Evolutionary conservation across 2,888 invertebrate species (phyloP).

Genomic region (Monochamus alternatus): DNA sequence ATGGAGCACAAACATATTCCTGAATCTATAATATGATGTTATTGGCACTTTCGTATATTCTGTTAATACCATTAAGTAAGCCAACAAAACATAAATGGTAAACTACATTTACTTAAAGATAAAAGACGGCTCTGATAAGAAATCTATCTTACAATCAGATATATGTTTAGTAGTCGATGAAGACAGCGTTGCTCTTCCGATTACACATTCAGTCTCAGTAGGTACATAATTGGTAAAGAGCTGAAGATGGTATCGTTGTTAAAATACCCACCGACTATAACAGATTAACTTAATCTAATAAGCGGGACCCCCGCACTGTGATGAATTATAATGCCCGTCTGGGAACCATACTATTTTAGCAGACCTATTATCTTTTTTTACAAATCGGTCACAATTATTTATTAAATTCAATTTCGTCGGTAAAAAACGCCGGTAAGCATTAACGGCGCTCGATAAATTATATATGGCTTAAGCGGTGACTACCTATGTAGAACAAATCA

Average conservation of each 20-base stretch:
- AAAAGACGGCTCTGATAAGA: conserved; percentile 26
- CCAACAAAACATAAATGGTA: conserved; percentile 7
- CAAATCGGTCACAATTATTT: conserved; percentile 33
- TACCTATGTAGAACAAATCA: conserved; percentile 24
- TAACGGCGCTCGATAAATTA: conserved; percentile 28
- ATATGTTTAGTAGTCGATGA: conserved; percentile 35
- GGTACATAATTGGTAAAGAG: conserved; percentile 64
- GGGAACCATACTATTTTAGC: conserved; percentile 48
- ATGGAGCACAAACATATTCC: too few species aligned
- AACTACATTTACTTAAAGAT: conserved; percentile 9
- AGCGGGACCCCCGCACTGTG: conserved; percentile 64
- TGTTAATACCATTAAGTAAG: neutral
- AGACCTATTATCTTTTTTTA: conserved; percentile 37
- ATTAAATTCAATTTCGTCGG: conserved; percentile 36
- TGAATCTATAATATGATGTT: neutral
- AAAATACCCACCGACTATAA: conserved; percentile 62
- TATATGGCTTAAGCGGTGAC: conserved; percentile 4
- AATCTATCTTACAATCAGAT: conserved; percentile 29
- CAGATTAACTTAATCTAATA: conserved; percentile 67
- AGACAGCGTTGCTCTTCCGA: conserved; percentile 45
- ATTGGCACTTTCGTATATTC: neutral
- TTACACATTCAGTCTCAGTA: conserved; percentile 60
- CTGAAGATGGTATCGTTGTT: conserved; percentile 61
- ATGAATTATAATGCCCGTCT: conserved; percentile 57
- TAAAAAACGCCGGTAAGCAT: conserved; percentile 11